These are phyloP conservation scores for Steinernema scapterisci DNA, from an alignment of 2,888 invertebrate species.

Conservation along the genomic window DNA sequence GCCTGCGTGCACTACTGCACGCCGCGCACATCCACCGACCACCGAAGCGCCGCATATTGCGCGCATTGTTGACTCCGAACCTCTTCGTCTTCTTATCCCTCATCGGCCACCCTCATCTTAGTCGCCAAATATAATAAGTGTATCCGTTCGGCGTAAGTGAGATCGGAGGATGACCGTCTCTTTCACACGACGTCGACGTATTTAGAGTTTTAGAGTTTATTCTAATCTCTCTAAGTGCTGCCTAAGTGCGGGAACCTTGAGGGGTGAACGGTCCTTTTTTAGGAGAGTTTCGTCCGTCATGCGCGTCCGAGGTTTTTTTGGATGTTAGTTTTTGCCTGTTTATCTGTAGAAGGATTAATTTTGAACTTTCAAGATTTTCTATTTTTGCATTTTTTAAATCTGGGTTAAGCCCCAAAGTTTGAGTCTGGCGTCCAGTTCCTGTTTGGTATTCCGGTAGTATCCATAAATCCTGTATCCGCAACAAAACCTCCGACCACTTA, in stretches of 20 bases:
- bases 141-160: conserved; percentile 5
- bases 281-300: background rate
- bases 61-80: conserved; percentile 15
- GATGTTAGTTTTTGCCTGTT: background rate
- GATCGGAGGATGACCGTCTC: background rate
- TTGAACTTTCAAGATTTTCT: background rate
- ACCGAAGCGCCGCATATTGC: background rate
- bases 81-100: no score
- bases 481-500: background rate
- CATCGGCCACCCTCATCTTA: background rate
- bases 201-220: conserved; percentile 1
- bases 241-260: background rate
- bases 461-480: no score
- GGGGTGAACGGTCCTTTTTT: background rate
- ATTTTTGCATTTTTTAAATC: background rate
- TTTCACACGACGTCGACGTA: conserved; percentile 1
- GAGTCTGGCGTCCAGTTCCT: no score
- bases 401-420: no score
- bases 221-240: conserved; percentile 23
- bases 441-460: no score
- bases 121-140: conserved; percentile 27
- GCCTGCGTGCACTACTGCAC: conserved; percentile 18
- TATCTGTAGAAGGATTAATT: background rate
- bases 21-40: background rate
- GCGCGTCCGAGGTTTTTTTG: background rate